These are phyloP conservation scores for Protobothrops mucrosquamatus DNA, from an alignment of 2,113 vertebrate genomes.

Conservation along the genomic window DNA sequence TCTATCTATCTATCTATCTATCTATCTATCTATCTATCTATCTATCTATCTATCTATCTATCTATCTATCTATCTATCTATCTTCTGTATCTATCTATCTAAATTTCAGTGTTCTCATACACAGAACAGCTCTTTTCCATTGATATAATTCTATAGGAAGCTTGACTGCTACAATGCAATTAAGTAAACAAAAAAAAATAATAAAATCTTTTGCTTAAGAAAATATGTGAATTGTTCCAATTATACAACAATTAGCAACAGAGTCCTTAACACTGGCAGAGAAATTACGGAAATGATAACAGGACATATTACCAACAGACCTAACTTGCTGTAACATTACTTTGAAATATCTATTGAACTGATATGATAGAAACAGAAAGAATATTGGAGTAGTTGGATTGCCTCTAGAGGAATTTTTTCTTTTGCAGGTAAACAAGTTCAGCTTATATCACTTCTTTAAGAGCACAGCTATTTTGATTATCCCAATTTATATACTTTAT, in stretches of 20 bases:
- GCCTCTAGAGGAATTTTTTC: background rate
- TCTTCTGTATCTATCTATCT: too few species aligned
- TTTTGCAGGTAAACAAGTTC: background rate
- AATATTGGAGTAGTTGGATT: background rate
- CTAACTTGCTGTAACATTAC: background rate
- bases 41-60: background rate
- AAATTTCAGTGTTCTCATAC: background rate
- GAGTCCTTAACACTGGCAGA: background rate
- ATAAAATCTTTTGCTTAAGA: background rate
- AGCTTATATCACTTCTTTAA: background rate
- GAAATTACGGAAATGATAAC: background rate
- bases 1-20: background rate
- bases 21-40: background rate
- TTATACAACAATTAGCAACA: background rate
- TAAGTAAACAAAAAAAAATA: background rate
- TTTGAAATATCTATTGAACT: background rate
- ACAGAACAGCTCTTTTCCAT: background rate
- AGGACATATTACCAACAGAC: background rate
- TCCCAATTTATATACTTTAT: conserved; percentile 4
- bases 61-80: background rate
- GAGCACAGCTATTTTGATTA: conserved; percentile 9
- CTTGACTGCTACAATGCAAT: background rate
- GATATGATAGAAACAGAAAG: background rate
- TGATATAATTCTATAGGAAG: background rate
- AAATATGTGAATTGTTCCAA: background rate